A percentile compares a stretch with the other conserved stretches of the same genome.
Conservation (phyloP, 1,140 invertebrate species). For the Nasonia giraulti region DNA sequence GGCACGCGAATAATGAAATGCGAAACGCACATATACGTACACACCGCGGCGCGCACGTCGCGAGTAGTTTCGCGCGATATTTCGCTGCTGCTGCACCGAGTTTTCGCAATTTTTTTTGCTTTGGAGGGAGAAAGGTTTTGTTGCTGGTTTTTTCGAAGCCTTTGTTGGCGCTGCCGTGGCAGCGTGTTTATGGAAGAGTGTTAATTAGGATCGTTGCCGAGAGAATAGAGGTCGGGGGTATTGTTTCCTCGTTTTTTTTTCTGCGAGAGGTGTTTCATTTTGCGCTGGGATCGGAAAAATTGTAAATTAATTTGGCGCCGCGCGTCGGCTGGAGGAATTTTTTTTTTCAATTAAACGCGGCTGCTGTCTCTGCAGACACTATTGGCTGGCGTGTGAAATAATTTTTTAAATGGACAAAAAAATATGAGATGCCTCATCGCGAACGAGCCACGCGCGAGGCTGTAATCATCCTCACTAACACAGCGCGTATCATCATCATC, state of each 20-base stretch:
- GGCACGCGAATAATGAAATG: constrained; percentile 43
- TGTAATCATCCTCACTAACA: not conserved
- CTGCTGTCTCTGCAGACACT: too few species aligned
- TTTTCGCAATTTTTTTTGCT: constrained; percentile 14
- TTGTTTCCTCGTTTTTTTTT: not conserved
- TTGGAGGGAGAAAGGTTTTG: not conserved
- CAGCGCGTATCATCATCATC: not conserved
- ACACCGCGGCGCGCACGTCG: not conserved
- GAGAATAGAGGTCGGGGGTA: not conserved
- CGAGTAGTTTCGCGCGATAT: constrained; percentile 14
- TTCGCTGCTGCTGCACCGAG: not conserved
- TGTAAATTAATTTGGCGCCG: not conserved
- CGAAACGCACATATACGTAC: not conserved
- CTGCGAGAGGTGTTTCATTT: not conserved
- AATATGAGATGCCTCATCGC: not conserved
- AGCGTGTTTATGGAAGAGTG: not conserved
- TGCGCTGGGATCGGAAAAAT: not conserved
- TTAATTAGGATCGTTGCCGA: not conserved
- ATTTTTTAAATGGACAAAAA: too few species aligned
- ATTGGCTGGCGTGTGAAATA: too few species aligned
- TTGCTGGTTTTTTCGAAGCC: not conserved
- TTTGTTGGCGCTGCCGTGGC: not conserved
- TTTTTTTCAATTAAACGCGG: too few species aligned
- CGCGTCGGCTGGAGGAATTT: not conserved
- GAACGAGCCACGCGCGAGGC: not conserved